These are phyloP conservation scores for Blastobasis adustella DNA, from an alignment of 2,888 invertebrate species.

Conservation along the genomic window DNA sequence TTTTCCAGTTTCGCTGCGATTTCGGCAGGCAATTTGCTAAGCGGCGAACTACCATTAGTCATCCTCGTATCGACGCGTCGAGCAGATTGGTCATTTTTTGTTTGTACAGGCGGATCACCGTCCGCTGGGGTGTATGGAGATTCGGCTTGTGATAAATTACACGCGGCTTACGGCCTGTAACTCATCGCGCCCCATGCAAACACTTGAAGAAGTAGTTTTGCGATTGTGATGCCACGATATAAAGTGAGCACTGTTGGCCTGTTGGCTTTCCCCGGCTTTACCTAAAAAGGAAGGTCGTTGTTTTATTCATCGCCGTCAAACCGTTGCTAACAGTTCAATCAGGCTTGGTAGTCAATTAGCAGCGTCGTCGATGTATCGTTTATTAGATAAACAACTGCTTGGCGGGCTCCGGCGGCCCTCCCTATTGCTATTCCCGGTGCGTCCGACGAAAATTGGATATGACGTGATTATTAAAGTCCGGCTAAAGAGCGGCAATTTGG, in stretches of 20 bases:
- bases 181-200: no score
- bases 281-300: no score
- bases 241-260: no score
- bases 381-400: conserved; percentile 26
- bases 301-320: no score
- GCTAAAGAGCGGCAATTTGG: conserved; percentile 68
- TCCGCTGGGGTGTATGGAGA: conserved; percentile 37
- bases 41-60: conserved; percentile 60
- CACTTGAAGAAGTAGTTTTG: no score
- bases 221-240: no score
- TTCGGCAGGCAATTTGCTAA: conserved; percentile 67
- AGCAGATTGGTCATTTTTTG: conserved; percentile 64
- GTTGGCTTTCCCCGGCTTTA: no score
- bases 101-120: conserved; percentile 38
- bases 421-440: conserved; percentile 51
- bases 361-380: neutral
- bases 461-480: conserved; percentile 67
- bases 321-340: no score
- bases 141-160: no score
- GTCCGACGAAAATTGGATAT: conserved; percentile 65
- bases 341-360: no score
- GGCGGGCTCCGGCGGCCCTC: conserved; percentile 35
- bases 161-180: no score
- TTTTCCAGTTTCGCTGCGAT: conserved; percentile 65
- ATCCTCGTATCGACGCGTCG: conserved; percentile 58